Conservation (phyloP, 2,888 invertebrate genomes). For the Tenthredo amoena region DNA sequence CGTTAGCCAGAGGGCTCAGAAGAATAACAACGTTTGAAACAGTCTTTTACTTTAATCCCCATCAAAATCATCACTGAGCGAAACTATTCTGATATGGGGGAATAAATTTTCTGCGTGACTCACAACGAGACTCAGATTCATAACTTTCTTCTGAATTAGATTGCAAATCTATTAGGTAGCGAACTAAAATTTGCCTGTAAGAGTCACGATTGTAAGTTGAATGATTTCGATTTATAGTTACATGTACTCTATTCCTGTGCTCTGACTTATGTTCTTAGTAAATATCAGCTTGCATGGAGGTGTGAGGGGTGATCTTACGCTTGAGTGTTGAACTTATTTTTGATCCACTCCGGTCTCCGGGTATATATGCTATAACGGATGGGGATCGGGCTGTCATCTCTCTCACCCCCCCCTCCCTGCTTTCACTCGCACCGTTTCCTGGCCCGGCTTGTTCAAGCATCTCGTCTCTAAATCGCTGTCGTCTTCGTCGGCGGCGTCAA, state of each 20-base stretch:
- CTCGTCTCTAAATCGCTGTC: not conserved
- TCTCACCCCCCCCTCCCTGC: not conserved
- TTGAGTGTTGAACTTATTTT: conserved; percentile 22
- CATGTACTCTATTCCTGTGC: not conserved
- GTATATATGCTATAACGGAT: not conserved
- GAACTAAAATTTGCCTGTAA: no score
- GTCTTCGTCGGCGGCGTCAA: not conserved
- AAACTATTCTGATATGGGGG: no score
- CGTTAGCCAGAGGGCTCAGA: no score
- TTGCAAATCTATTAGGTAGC: no score
- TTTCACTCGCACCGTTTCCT: not conserved
- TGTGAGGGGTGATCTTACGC: not conserved
- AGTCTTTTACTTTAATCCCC: no score
- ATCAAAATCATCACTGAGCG: no score
- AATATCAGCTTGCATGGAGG: not conserved
- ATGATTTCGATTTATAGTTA: not conserved
- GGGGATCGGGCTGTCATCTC: conserved; percentile 15
- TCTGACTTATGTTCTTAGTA: not conserved
- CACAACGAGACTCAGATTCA: no score
- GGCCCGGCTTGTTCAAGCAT: not conserved
- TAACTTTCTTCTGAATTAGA: no score
- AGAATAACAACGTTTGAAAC: no score
- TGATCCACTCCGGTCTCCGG: not conserved
- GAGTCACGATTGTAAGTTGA: not conserved
- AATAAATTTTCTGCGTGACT: no score